Percentiles rank a stretch among this genome's conserved stretches.
phyloP scores from a whole-genome alignment of 2,113 vertebrate genomes.

The Myotis brandtii region DNA sequence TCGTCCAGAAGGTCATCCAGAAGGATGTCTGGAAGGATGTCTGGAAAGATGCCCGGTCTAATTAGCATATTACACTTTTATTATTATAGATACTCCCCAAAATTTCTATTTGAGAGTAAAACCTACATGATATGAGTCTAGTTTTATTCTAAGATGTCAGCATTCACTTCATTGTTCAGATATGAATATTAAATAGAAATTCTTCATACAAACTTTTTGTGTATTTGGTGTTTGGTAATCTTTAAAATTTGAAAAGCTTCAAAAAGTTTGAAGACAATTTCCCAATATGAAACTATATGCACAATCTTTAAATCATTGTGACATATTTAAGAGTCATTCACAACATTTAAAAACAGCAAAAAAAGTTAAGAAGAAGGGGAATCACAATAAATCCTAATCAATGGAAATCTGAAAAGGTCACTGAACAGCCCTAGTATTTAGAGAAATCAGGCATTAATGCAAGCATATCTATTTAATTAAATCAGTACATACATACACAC shows the following conservation, averaged over 20 bases:
- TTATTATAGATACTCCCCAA: neutral
- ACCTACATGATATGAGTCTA: neutral
- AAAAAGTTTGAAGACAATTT: neutral
- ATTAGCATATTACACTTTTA: too few species aligned
- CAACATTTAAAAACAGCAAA: neutral
- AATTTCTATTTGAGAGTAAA: neutral
- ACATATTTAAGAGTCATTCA: neutral
- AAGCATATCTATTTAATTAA: neutral
- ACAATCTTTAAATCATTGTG: constrained; percentile 19
- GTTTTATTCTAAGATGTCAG: neutral
- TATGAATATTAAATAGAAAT: neutral
- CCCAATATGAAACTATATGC: neutral
- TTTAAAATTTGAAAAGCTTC: neutral
- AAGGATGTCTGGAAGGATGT: too few species aligned
- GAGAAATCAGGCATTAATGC: neutral
- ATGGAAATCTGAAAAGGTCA: neutral
- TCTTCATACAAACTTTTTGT: neutral
- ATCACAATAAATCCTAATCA: neutral
- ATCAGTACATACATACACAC: neutral
- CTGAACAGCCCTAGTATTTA: neutral
- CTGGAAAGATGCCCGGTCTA: too few species aligned
- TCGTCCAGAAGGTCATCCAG: too few species aligned
- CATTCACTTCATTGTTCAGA: neutral
- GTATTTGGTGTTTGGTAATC: neutral
- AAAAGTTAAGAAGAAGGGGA: neutral